Evolutionary conservation across 2,113 vertebrate species (phyloP), one percentile per base, ranked within the genome.

Genomic region (Poicephalus gulielmi): DNA sequence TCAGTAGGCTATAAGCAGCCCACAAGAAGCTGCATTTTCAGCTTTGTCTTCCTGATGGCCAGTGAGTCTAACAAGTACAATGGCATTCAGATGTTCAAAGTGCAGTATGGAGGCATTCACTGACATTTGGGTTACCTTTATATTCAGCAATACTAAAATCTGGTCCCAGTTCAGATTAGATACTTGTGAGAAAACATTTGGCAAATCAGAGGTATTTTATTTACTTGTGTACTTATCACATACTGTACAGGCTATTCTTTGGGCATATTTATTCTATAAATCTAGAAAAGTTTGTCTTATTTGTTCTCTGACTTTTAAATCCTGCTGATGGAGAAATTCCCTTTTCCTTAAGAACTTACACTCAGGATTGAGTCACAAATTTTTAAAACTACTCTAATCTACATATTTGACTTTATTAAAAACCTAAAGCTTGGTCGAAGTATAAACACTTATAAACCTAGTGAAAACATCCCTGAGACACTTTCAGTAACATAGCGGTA

Each of bases 401-500:
- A 96, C 23, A 33, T 20, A 27, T 88, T 87, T 88, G 64, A 62
- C 30, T 90, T 94, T 53, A 67, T 81, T 68, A 5, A 86, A 87
- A 91, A 27, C 19, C 31, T n/a, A 49, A 73, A 86, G 62, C 60
- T 92, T 95, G 78, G 83, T 92, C 73, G 47, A 92, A 92, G 28
- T 91, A 94, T 30, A 71, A 96, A 95, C n/a, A 53, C 18, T 73
- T 91, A 91, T 1, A 92, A 88, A 93, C 6, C 33, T 78, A 78
- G 57, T 86, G 79, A 95, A 96, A 88, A 88, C 16, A 95, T 95
- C 93, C 90, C 96, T 96, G 93, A 97, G 95, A 94, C 93, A 55
- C 62, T 93, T 96, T 55, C 74, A 85, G 59, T 63, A 83, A 92
- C 19, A 30, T 17, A 59, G 31, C 10, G 69, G 10, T 55, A 75